Evolutionary conservation across 2,888 invertebrate genomes (phyloP).

Genomic region (Trachelus troglodyta): DNA sequence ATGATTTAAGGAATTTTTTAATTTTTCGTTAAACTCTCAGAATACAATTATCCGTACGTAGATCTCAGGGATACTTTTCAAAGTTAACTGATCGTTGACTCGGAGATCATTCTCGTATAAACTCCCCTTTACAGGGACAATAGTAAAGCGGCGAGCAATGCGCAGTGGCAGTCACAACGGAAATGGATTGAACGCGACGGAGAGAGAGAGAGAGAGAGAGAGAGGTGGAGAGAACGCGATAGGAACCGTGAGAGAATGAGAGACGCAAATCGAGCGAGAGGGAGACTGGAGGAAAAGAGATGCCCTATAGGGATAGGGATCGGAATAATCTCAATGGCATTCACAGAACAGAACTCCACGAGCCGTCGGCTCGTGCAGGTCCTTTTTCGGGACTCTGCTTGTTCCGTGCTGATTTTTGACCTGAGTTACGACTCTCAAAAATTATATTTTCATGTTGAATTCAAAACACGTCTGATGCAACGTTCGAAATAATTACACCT

Average conservation of each 20-base stretch:
- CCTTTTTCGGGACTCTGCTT: constrained; percentile 24
- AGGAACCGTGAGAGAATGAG: constrained; percentile 27
- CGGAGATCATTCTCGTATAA: not conserved
- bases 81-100: not conserved
- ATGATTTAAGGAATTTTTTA: not conserved
- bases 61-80: not conserved
- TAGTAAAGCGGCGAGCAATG: constrained; percentile 46
- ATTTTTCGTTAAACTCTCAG: not conserved
- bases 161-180: constrained; percentile 60
- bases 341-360: constrained; percentile 56
- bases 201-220: constrained; percentile 32
- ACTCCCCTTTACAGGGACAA: constrained; percentile 39
- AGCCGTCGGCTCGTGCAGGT: constrained; percentile 63
- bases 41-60: not conserved
- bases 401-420: not conserved
- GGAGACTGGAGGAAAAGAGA: constrained; percentile 47
- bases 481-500: not conserved
- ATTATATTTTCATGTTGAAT: not conserved
- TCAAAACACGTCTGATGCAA: not conserved
- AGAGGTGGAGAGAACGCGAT: constrained; percentile 27
- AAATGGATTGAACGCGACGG: constrained; percentile 59
- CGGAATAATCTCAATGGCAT: constrained; percentile 59
- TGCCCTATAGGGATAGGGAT: constrained; percentile 56
- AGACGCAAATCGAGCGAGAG: constrained; percentile 33
- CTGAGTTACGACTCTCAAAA: not conserved